Base-by-base conservation (phyloP, 2,113 vertebrate genomes). In the Ondatra zibethicus region DNA sequence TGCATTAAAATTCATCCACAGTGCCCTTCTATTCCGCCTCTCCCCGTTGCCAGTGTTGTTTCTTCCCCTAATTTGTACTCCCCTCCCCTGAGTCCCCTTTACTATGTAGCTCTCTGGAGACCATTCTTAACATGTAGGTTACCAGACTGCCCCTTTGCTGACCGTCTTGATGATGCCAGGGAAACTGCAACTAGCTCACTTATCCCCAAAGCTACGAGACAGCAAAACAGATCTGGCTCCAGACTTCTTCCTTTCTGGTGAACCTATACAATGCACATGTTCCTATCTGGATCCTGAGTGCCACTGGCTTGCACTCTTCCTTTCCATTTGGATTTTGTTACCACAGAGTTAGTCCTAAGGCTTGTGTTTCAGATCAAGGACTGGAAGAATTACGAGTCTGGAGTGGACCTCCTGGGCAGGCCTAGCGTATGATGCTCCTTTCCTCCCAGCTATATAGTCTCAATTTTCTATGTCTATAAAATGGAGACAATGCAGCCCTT, bases 1-100 rank as follows among this genome's bases (percentile, higher is more conserved):
- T 99, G 98, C 98, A 99, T 99, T 99, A 99, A 99, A 99, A 99
- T 99, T 98, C 98, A 98, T 97, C 98, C 97, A 96, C 98, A 98
- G 88, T 97, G 98, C 96, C 97, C 97, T 97, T 98, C 96, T 93
- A 97, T 94, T 97, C 98, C 95, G 97, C 97, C 96, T 98, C 98
- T 97, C 96, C 93, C 97, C 97, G 97, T 97, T 97, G 95, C 97
- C 97, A 97, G 90, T 97, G 95, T 96, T n/a, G 17, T 45, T 25
- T 70, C n/a, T 25, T 61, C 52, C 61, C 12, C 63, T 58, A 52
- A 86, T 88, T 75, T 68, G 80, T 85, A 87, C 23, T 68, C 66
- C 42, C 21, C 47, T 73, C 45, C 68, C 61, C 86, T 89, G 65
- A 96, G 72, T 87, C 72, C 23, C 50, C 50, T 87, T 88, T 25